Conservation (phyloP, 2,797 vertebrate species). For the Molossus alvarezi region DNA sequence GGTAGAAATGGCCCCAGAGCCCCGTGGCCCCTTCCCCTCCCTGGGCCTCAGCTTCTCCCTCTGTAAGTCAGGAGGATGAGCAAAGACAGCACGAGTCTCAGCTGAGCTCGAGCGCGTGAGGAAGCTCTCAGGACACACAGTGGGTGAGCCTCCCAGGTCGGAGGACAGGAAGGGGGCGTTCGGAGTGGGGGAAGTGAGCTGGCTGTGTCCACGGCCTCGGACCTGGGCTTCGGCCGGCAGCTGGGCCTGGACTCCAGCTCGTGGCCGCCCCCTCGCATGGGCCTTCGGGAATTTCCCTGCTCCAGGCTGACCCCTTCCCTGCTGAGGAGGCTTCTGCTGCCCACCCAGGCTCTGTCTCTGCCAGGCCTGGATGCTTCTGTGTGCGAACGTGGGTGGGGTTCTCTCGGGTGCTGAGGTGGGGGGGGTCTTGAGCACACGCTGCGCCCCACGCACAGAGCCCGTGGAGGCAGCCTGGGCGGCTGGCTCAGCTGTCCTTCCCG, state of each 20-base stretch:
- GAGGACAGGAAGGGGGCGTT: slow-evolving; percentile 47
- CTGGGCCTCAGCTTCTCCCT: neutral
- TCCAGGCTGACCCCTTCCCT: slow-evolving; percentile 67
- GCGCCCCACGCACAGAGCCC: neutral
- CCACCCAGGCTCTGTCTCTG: neutral
- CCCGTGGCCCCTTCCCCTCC: neutral
- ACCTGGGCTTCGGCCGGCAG: slow-evolving; percentile 47
- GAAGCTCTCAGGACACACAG: neutral
- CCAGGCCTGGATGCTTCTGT: neutral
- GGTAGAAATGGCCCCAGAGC: neutral
- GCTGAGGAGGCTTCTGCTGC: neutral
- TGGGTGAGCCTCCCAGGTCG: neutral
- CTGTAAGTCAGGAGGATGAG: neutral
- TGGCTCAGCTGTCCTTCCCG: slow-evolving; percentile 51
- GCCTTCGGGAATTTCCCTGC: slow-evolving; percentile 26
- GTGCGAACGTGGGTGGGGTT: neutral
- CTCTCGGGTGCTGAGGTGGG: neutral
- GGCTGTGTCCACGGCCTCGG: slow-evolving; percentile 11
- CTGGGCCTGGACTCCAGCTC: slow-evolving; percentile 73
- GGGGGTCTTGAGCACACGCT: neutral
- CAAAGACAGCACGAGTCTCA: neutral
- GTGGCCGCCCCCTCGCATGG: neutral
- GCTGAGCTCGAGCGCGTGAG: neutral
- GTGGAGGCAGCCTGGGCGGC: neutral
- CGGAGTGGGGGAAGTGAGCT: neutral